A percentile compares a stretch with the other conserved stretches of the same genome.
phyloP scores from a whole-genome alignment of 2,797 vertebrate species.

The Chromobotia macracanthus region DNA sequence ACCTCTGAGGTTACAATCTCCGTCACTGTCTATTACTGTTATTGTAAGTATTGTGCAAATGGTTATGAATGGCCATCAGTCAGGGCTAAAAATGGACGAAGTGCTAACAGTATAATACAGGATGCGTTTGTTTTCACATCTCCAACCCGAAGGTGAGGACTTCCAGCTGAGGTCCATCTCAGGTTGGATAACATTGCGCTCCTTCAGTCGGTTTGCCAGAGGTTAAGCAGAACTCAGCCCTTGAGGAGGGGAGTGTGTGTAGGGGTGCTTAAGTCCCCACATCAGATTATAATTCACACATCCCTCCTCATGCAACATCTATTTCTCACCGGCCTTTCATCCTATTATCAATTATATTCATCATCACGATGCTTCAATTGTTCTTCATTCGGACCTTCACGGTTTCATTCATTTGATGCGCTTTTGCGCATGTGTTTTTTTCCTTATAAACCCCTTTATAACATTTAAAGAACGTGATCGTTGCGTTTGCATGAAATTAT shows the following conservation, averaged over 20 bases:
- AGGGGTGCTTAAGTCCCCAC: slow-evolving; percentile 44
- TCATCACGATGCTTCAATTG: no score
- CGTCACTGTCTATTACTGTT: slow-evolving; percentile 41
- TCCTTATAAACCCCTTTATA: no score
- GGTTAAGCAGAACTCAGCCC: slow-evolving; percentile 51
- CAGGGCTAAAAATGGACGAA: slow-evolving; percentile 31
- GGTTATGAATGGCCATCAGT: slow-evolving; percentile 38
- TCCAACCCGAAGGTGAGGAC: slow-evolving; percentile 35
- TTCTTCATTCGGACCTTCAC: no score
- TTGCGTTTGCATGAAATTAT: no score
- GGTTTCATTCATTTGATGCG: no score
- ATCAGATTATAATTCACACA: slow-evolving; percentile 23
- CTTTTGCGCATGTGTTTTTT: no score
- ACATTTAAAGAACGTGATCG: no score
- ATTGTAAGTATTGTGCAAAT: slow-evolving; percentile 35
- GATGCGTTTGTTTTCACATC: slow-evolving; percentile 45
- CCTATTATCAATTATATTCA: no score
- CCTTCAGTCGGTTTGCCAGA: slow-evolving; percentile 39
- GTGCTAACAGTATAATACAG: slow-evolving; percentile 33
- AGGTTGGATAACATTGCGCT: slow-evolving; percentile 36
- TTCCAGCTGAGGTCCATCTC: slow-evolving; percentile 48
- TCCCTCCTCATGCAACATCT: slow-evolving; percentile 33
- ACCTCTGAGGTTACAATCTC: slow-evolving; percentile 27
- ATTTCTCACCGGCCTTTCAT: slow-evolving; percentile 28
- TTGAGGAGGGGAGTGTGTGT: slow-evolving; percentile 40